Percentiles rank a stretch among this genome's conserved stretches.
phyloP scores from a whole-genome alignment of 2,797 vertebrate species.

The Falco berigora region DNA sequence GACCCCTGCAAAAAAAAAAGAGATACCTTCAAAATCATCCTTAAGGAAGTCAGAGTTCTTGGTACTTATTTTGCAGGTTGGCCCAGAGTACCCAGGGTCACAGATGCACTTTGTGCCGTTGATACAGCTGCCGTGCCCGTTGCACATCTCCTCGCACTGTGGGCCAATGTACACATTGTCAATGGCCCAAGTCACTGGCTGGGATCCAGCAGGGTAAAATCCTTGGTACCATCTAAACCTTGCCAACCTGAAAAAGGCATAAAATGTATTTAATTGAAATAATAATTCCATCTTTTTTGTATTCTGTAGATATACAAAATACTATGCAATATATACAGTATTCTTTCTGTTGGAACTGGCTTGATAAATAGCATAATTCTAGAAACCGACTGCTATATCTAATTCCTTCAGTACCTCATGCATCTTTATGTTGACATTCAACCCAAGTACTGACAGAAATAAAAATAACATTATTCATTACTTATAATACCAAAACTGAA shows the following conservation, averaged over 20 bases:
- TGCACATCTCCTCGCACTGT: constrained; percentile 97
- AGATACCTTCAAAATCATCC: constrained; percentile 96
- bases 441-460: background rate
- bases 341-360: background rate
- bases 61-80: constrained; percentile 86
- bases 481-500: background rate
- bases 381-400: background rate
- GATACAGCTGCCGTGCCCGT: constrained; percentile 88
- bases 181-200: constrained; percentile 93
- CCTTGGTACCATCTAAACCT: constrained; percentile 99
- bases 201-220: constrained; percentile 84
- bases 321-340: background rate
- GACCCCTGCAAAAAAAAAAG: background rate
- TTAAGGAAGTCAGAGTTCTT: constrained; percentile 97
- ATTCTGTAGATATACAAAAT: background rate
- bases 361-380: background rate
- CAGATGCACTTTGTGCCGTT: constrained; percentile 89
- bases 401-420: background rate
- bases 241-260: constrained; percentile 78
- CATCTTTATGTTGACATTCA: background rate
- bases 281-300: background rate
- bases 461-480: background rate
- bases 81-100: constrained; percentile 87
- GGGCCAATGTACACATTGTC: constrained; percentile 95
- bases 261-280: background rate